Base-by-base conservation (phyloP, 53 echinoderm and acorn worm species). In the Arbacia lixula region DNA sequence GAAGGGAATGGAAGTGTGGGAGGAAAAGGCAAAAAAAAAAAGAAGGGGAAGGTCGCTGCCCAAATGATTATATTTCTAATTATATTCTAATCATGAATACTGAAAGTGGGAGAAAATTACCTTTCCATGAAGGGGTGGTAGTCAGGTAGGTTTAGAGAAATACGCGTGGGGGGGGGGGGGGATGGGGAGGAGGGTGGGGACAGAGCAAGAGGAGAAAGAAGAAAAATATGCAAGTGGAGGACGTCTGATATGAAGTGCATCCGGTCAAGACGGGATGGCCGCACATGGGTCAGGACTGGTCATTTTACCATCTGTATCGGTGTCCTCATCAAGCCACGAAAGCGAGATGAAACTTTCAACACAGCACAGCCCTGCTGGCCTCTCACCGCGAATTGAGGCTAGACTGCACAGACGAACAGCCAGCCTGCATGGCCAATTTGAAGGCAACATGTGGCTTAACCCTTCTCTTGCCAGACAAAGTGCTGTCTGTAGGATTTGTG, bases 221-320 rank as follows among this genome's bases (percentile, higher is more conserved):
- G 67, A 20, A 38, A 37, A 10, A 32, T 63, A 63, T 66, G 66
- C 24, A 6, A 31, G 25, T 73, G 53, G 73, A 73, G 73, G 73
- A 73, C 73, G 49, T 73, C 73, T 73, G 73, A 74, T 52, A 19
- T 34, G 42, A 77, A 36, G 78, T 12, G 78, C 57, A 77, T 77
- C 78, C 78, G 78, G 78, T 58, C 78, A 77, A 77, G 78, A 77
- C 78, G 25, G 58, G 56, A 1, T 27, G 30, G 10, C 20, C 34
- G 58, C 58, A 1, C 41, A 39, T 4, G 60, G 60, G 78, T 77
- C 78, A 77, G 26, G 36, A 4, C 2, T 58, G 60, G 60, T 40
- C 60, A 60, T 57, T 77, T 58, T 60, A n/a, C 78, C 78, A 77
- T 77, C 78, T 77, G 78, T 46, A 58, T 24, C 16, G 6, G 11